phyloP scores from a whole-genome alignment of 2,113 vertebrate genomes.

The Tichodroma muraria region DNA sequence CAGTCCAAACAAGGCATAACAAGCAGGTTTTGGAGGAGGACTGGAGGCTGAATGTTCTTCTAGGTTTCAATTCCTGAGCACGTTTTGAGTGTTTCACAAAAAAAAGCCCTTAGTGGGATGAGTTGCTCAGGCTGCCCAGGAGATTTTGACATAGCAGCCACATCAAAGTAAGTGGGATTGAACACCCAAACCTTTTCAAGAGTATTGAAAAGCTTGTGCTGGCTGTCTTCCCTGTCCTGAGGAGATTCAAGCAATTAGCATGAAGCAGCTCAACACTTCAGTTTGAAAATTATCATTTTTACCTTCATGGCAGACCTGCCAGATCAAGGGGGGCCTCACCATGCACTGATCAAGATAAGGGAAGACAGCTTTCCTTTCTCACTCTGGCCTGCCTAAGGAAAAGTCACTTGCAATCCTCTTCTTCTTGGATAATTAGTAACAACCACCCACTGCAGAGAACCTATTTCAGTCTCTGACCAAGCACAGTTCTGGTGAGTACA shows the following conservation, averaged over 20 bases:
- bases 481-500: not conserved
- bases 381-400: conserved; percentile 11
- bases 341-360: not conserved
- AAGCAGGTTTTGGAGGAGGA: not conserved
- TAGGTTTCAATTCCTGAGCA: not conserved
- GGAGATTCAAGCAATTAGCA: not conserved
- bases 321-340: not conserved
- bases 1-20: not conserved
- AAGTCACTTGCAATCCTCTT: conserved; percentile 22
- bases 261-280: not conserved
- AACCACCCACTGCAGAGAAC: not conserved
- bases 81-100: not conserved
- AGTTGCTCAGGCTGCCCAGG: not conserved
- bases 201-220: not conserved
- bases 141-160: not conserved
- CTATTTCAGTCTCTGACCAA: not conserved
- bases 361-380: conserved; percentile 15
- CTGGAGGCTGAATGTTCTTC: not conserved
- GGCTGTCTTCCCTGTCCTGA: not conserved
- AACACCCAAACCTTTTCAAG: not conserved
- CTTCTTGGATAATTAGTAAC: conserved; percentile 1
- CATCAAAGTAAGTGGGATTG: not conserved
- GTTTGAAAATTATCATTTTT: not conserved
- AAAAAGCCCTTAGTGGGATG: not conserved
- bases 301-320: conserved; percentile 18